These are phyloP conservation scores for Parambassis ranga DNA, from an alignment of 2,797 vertebrate species.

Conservation along the genomic window DNA sequence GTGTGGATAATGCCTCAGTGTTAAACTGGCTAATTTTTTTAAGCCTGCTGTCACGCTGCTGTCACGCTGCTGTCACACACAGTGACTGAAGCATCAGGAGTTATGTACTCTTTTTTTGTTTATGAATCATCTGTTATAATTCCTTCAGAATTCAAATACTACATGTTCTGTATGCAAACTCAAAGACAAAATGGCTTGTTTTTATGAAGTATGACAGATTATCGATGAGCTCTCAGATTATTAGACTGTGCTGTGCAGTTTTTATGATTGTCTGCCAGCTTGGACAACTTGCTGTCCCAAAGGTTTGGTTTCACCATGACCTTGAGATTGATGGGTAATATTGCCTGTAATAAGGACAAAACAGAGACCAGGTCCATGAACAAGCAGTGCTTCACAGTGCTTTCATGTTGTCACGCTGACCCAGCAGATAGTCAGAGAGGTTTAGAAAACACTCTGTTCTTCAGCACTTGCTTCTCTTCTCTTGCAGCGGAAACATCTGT, in stretches of 20 bases:
- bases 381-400: not conserved
- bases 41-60: too few relatives aligned
- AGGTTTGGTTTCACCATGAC: not conserved
- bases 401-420: conserved; percentile 31
- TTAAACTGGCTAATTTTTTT: too few relatives aligned
- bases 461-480: conserved; percentile 10
- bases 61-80: too few relatives aligned
- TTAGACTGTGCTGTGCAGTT: not conserved
- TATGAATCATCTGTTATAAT: too few relatives aligned
- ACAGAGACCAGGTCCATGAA: conserved; percentile 22
- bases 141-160: too few relatives aligned
- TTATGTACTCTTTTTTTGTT: too few relatives aligned
- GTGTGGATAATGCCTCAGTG: too few relatives aligned
- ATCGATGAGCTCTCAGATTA: not conserved
- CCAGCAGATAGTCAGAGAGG: not conserved
- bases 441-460: not conserved
- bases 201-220: not conserved
- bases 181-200: too few relatives aligned
- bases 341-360: conserved; percentile 2
- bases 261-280: not conserved
- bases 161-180: too few relatives aligned
- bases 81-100: too few relatives aligned
- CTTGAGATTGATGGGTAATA: not conserved
- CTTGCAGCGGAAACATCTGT: too few relatives aligned
- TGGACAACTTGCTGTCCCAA: not conserved